Base-by-base conservation (phyloP, 2,797 vertebrate species). In the Cyclopterus lumpus region DNA sequence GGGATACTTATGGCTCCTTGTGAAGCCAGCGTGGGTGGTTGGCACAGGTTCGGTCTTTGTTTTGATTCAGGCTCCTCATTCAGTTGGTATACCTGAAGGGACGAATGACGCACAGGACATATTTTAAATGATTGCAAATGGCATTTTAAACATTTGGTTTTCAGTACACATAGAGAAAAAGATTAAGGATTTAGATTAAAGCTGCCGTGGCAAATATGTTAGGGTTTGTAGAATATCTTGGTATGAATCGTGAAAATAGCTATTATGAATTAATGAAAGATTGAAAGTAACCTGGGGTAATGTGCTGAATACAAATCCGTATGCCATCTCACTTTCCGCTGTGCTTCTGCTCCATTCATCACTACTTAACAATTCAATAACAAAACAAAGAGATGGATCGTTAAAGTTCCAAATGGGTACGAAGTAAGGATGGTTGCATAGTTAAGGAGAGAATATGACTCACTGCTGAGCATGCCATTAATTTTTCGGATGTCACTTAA, bases 281-380 rank as follows among this genome's bases (percentile, higher is more conserved):
- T 8, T 36, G 22, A 70, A 64, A 22, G 58, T 64, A 76, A 67
- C 63, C 71, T 51, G 2, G 26, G 54, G 62, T 22, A 51, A 30
- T 44, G 61, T 53, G 69, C 32, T 73, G 63, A 82, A 63, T 74
- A 62, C 60, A 80, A 75, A 78, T 73, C 18, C 32, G 64, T 44
- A 40, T 58, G 55, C 28, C 40, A 24, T 71, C 61, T 76, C 46
- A 20, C 42, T 72, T 64, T 68, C 66, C 34, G 67, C 54, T 46
- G 28, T 42, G 65, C 53, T 57, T 64, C 55, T 69, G 6, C 66
- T 76, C 55, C 15, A 32, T 67, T 67, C 67, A 48, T 24, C 2
- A 3, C 63, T 38, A 15, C 49, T 61, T 51, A 69, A 72, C n/a
- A 40, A 46, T 58, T 42, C 28, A 73, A 42, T 73, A 51, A 71